These are phyloP conservation scores for Sebastiscus albofasciatus DNA, from an alignment of 2,797 vertebrate genomes.

Conservation along the genomic window DNA sequence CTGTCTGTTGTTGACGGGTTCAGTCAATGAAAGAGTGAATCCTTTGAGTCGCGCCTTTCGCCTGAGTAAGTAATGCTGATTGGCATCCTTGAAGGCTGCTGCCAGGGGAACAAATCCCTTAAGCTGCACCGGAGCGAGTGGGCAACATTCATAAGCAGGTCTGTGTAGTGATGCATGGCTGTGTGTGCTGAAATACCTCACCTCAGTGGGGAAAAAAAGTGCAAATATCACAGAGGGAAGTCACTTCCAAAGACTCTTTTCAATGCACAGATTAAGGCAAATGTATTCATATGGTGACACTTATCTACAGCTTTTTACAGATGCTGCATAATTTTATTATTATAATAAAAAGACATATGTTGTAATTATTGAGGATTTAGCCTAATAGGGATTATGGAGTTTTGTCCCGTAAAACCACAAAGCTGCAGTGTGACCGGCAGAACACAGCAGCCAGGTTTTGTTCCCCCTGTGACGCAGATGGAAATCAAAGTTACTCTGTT, in stretches of 20 bases:
- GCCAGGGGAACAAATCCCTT: constrained; percentile 59
- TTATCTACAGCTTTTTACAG: not conserved
- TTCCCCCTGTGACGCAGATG: not conserved
- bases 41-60: constrained; percentile 24
- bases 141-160: constrained; percentile 34
- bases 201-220: not conserved
- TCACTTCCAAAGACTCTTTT: not conserved
- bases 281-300: not conserved
- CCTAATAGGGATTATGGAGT: not conserved
- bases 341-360: not conserved
- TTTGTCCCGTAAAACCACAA: not conserved
- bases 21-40: constrained; percentile 38
- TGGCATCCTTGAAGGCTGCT: constrained; percentile 50
- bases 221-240: not conserved
- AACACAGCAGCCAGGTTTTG: not conserved
- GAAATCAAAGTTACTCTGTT: not conserved
- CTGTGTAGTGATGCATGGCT: constrained; percentile 31
- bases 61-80: constrained; percentile 48
- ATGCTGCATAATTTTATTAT: not conserved
- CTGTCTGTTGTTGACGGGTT: not conserved
- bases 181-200: not conserved
- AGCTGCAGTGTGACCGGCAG: constrained; percentile 2
- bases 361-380: not conserved
- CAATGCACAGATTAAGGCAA: not conserved
- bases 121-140: constrained; percentile 47